Conservation (phyloP, 2,113 vertebrate genomes). For the Sylvicapra grimmia region DNA sequence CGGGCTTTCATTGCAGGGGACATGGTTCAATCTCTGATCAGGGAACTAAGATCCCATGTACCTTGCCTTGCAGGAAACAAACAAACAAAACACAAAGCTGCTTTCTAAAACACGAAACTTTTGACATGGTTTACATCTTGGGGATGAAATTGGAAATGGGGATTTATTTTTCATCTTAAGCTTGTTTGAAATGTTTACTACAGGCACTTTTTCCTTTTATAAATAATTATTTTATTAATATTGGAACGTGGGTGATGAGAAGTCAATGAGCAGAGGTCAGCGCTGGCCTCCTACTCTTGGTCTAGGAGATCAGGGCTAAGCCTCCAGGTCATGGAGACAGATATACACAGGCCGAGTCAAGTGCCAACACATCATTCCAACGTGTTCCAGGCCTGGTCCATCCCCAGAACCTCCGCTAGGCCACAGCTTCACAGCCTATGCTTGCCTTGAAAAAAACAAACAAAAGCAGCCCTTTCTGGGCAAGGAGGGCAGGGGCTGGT, state of each 20-base stretch:
- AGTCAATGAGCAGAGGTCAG: neutral
- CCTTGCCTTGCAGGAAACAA: neutral
- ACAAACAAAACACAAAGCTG: neutral
- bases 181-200: neutral
- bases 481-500: neutral
- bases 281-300: neutral
- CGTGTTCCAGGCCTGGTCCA: neutral
- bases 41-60: neutral
- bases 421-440: neutral
- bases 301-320: neutral
- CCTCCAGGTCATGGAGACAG: neutral
- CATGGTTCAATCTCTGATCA: neutral
- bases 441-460: neutral
- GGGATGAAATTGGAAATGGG: neutral
- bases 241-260: fast-evolving
- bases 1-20: neutral
- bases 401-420: neutral
- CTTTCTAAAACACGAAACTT: neutral
- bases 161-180: neutral
- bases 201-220: neutral
- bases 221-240: neutral
- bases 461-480: neutral
- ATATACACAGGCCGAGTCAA: fast-evolving
- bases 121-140: neutral
- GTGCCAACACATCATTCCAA: fast-evolving